phyloP scores from a whole-genome alignment of 2,888 invertebrate species.

The Tiphia femorata region DNA sequence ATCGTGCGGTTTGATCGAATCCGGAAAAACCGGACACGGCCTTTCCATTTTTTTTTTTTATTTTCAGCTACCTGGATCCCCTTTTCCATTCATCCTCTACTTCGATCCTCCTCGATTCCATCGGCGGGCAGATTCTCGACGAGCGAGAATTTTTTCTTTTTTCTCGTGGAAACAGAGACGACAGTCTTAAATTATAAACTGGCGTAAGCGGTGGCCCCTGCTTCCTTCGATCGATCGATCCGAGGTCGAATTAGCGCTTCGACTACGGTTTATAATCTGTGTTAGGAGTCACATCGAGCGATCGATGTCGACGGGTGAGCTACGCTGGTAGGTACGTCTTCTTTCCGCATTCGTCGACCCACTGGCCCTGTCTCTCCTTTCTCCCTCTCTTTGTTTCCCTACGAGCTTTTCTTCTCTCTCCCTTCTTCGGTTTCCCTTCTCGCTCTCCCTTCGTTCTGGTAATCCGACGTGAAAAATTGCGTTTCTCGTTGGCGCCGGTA shows the following conservation, averaged over 20 bases:
- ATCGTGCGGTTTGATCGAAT: conserved; percentile 7
- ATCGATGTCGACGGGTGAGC: conserved; percentile 44
- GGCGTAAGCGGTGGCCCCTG: conserved; percentile 4
- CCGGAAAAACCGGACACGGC: neutral
- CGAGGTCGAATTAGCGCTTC: conserved; percentile 15
- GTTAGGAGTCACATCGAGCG: conserved; percentile 29
- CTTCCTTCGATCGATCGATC: conserved; percentile 17
- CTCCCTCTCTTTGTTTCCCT: neutral
- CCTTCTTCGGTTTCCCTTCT: neutral
- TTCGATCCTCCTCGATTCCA: neutral
- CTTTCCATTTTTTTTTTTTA: neutral
- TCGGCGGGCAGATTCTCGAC: neutral
- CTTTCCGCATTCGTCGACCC: too few species aligned
- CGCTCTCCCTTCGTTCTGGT: conserved; percentile 19
- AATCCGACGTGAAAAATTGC: conserved; percentile 59
- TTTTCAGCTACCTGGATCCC: neutral
- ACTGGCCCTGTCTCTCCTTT: conserved; percentile 28
- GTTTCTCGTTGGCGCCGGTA: conserved; percentile 34
- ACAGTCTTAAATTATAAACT: conserved; percentile 36
- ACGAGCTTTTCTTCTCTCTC: neutral
- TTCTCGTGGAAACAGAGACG: conserved; percentile 1
- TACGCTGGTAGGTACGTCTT: too few species aligned
- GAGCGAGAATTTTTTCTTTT: too few species aligned
- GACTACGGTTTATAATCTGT: conserved; percentile 25
- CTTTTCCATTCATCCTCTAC: neutral